A percentile compares a stretch with the other conserved stretches of the same genome.
Evolutionary conservation across 2,113 vertebrate species (phyloP).

Genomic region (Malurus elegans): DNA sequence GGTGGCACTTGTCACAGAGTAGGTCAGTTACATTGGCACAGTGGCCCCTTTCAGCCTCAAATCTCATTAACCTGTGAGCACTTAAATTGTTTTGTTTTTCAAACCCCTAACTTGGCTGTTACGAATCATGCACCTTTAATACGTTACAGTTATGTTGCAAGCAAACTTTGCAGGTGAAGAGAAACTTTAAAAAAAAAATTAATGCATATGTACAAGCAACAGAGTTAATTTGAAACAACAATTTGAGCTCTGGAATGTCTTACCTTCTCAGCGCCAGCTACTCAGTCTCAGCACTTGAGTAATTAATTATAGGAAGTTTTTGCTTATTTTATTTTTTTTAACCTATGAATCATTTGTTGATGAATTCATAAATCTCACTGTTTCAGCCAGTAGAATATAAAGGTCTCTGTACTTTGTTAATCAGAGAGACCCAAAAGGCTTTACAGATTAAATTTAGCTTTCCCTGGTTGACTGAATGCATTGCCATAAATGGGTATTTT

Average conservation of each 20-base stretch:
- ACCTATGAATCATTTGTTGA: slow-evolving; percentile 27
- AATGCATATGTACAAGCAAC: background rate
- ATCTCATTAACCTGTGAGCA: background rate
- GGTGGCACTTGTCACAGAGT: background rate
- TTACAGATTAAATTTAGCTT: slow-evolving; percentile 62
- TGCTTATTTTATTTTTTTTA: slow-evolving; percentile 36
- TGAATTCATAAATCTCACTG: slow-evolving; percentile 31
- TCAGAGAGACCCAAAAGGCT: slow-evolving; percentile 27
- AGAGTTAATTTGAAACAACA: background rate
- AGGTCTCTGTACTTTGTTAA: slow-evolving; percentile 27
- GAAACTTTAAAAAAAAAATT: background rate
- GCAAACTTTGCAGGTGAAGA: background rate
- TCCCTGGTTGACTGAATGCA: background rate
- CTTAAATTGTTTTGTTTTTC: background rate
- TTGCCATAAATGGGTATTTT: slow-evolving; percentile 60
- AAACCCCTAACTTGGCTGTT: background rate
- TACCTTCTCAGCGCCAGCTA: background rate
- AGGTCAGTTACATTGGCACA: background rate
- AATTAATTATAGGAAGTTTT: slow-evolving; percentile 54
- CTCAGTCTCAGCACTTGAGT: background rate
- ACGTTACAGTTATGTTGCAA: background rate
- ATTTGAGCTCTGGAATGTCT: background rate
- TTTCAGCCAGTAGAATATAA: background rate
- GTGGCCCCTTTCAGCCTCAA: background rate
- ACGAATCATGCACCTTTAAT: background rate